Conservation (phyloP, 2,797 vertebrate genomes). For the Sebastes iracundus region DNA sequence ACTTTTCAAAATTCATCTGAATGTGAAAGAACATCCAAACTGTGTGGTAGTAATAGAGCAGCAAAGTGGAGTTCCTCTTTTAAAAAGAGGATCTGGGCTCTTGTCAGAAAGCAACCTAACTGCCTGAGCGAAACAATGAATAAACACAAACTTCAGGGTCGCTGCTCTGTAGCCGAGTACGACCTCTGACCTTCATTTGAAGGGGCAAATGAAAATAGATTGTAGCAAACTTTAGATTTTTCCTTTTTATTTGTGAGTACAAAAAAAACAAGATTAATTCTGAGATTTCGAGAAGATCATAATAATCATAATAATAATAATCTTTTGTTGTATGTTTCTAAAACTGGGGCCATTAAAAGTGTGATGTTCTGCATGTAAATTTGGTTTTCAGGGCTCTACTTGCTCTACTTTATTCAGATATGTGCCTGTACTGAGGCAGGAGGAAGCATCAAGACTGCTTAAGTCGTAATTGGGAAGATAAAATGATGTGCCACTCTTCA, state of each 20-base stretch:
- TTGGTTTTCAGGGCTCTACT: background rate
- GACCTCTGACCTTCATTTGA: background rate
- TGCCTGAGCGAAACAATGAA: background rate
- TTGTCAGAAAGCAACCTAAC: background rate
- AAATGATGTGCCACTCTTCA: background rate
- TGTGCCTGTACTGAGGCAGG: background rate
- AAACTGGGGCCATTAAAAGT: background rate
- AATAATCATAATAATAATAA: background rate
- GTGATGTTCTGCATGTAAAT: background rate
- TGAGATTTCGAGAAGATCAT: background rate
- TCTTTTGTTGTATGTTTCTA: background rate
- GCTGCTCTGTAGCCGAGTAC: background rate
- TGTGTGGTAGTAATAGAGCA: background rate
- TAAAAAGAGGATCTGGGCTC: background rate
- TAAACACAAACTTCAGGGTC: background rate
- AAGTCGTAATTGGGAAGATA: background rate
- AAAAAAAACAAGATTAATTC: background rate
- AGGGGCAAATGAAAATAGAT: background rate
- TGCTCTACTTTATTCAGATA: background rate
- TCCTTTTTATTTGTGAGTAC: background rate
- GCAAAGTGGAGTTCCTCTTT: background rate
- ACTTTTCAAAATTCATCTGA: background rate
- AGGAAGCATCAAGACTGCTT: background rate
- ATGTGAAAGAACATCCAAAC: background rate
- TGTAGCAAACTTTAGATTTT: background rate